These are phyloP conservation scores for Troides helena DNA, from an alignment of 2,888 invertebrate genomes.

Conservation along the genomic window DNA sequence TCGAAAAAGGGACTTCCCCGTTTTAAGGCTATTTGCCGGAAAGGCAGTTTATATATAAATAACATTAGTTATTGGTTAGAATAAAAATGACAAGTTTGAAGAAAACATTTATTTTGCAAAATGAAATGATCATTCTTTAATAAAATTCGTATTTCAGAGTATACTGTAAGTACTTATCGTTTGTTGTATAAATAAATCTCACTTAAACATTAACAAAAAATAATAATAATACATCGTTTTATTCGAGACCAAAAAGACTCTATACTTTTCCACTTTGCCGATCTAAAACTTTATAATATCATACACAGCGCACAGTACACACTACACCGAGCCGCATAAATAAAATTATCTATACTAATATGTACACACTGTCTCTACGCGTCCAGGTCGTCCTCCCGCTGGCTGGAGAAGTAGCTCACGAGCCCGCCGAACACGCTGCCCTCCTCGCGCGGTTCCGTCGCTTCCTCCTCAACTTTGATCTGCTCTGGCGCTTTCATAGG, in stretches of 20 bases:
- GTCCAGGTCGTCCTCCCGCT: constrained; percentile 92
- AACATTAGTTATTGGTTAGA: too few species aligned
- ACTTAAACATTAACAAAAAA: constrained; percentile 72
- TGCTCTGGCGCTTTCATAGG: constrained; percentile 26
- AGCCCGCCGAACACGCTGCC: constrained; percentile 92
- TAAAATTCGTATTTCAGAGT: constrained; percentile 77
- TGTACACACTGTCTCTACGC: constrained; percentile 58
- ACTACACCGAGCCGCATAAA: constrained; percentile 48
- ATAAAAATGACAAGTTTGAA: constrained; percentile 46
- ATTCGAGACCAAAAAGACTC: constrained; percentile 77
- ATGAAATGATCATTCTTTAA: constrained; percentile 69
- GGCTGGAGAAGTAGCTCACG: constrained; percentile 95
- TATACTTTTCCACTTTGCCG: constrained; percentile 51
- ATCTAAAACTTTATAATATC: constrained; percentile 55
- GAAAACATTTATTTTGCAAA: constrained; percentile 77
- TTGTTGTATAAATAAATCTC: constrained; percentile 78
- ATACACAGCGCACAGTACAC: constrained; percentile 49
- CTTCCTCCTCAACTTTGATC: constrained; percentile 25
- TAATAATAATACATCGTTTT: constrained; percentile 68
- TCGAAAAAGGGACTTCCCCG: too few species aligned
- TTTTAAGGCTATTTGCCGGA: too few species aligned
- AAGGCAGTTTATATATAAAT: too few species aligned
- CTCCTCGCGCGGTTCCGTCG: constrained; percentile 67
- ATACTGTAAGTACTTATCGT: constrained; percentile 77
- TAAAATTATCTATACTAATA: constrained; percentile 57